Percentiles rank a stretch among this genome's conserved stretches.
Evolutionary conservation across 2,797 vertebrate species (phyloP).

Genomic region (Microhierax caerulescens): DNA sequence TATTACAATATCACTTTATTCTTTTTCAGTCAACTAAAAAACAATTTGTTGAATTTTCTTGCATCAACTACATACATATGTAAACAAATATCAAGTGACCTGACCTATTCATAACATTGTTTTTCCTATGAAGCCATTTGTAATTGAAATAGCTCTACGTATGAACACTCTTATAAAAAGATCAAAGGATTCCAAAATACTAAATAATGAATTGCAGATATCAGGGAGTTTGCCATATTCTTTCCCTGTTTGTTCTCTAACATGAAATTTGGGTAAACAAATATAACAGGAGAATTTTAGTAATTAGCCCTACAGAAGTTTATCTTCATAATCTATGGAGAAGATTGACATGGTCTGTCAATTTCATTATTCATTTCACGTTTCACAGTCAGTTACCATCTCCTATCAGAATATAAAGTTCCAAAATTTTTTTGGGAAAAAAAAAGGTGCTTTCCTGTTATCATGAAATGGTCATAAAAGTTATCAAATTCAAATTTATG

Average conservation of each 20-base stretch:
- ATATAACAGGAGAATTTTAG: not conserved
- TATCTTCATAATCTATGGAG: not conserved
- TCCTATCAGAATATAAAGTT: not conserved
- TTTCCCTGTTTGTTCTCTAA: not conserved
- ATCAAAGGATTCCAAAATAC: not conserved
- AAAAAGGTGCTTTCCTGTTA: not conserved
- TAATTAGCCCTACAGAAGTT: not conserved
- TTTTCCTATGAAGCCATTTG: not conserved
- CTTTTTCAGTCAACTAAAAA: not conserved
- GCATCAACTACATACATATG: not conserved
- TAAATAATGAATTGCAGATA: not conserved
- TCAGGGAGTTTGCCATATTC: not conserved
- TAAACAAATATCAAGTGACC: not conserved
- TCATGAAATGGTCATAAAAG: not conserved
- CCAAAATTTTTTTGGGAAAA: not conserved
- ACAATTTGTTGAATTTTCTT: not conserved
- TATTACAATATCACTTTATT: not conserved
- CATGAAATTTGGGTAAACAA: not conserved
- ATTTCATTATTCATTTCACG: not conserved
- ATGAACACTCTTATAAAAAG: not conserved
- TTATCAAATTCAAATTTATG: not conserved
- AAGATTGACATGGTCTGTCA: not conserved
- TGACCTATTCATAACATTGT: not conserved
- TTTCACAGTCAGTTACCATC: not conserved
- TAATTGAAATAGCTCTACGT: not conserved